Evolutionary conservation across 2,797 vertebrate species (phyloP).

Genomic region (Cichlasoma orientale): DNA sequence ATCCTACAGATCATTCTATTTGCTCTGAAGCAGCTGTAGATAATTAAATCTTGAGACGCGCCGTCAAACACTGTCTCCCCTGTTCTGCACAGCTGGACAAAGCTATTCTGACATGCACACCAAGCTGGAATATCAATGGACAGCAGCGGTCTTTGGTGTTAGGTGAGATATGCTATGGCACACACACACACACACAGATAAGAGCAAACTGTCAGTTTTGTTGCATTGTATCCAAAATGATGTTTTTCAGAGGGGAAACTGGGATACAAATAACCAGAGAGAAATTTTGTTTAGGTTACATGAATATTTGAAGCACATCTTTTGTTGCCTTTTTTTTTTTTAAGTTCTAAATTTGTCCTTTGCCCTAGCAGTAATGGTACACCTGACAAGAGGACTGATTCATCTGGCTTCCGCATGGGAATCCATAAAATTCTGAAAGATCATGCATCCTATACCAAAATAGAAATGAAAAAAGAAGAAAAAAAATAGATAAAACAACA

Average conservation of each 20-base stretch:
- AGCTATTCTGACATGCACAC: conserved; percentile 69
- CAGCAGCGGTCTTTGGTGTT: conserved; percentile 26
- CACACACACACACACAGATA: conserved; percentile 18
- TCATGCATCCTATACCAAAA: neutral
- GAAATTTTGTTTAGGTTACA: neutral
- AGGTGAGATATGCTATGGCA: conserved; percentile 25
- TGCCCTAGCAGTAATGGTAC: neutral
- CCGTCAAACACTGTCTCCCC: conserved; percentile 69
- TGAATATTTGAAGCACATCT: neutral
- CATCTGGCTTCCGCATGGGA: neutral
- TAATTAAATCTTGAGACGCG: conserved; percentile 75
- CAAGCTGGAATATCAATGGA: conserved; percentile 74
- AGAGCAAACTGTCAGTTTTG: conserved; percentile 21
- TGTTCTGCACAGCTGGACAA: conserved; percentile 54
- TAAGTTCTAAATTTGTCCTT: neutral
- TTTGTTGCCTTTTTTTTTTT: neutral
- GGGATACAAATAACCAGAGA: conserved; percentile 12
- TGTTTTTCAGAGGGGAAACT: neutral
- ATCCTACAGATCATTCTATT: conserved; percentile 65
- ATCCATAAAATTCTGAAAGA: neutral
- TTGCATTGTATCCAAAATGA: conserved; percentile 28
- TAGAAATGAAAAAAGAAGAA: neutral
- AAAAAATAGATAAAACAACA: neutral
- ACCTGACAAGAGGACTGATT: neutral
- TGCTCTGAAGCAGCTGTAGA: conserved; percentile 72